Evolutionary conservation across 2,888 invertebrate species (phyloP).

Genomic region (Zele albiditarsus): DNA sequence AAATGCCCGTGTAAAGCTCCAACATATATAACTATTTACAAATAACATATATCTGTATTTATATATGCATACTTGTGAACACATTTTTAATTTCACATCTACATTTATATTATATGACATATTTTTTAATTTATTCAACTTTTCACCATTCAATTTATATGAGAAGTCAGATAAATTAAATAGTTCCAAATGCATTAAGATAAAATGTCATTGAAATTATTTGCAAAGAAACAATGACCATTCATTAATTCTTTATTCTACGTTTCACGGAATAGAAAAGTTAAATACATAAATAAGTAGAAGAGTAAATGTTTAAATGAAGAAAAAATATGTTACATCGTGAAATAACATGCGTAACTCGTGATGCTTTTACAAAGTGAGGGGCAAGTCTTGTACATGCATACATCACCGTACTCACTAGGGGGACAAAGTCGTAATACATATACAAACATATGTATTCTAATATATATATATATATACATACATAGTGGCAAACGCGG

Average conservation of each 20-base stretch:
- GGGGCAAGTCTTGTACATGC: neutral
- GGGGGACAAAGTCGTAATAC: conserved; percentile 15
- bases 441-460: conserved; percentile 31
- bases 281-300: too few relatives aligned
- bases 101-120: conserved; percentile 39
- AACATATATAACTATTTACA: conserved; percentile 16
- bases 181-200: too few relatives aligned
- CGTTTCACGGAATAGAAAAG: too few relatives aligned
- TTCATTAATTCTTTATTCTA: too few relatives aligned
- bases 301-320: too few relatives aligned
- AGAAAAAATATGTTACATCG: too few relatives aligned
- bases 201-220: too few relatives aligned
- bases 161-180: conserved; percentile 1
- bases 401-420: neutral
- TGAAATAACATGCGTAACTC: too few relatives aligned
- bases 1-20: conserved; percentile 37
- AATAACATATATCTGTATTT: neutral
- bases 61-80: conserved; percentile 12
- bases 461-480: neutral
- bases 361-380: too few relatives aligned
- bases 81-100: conserved; percentile 33
- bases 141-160: conserved; percentile 25
- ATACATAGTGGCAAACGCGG: conserved; percentile 43
- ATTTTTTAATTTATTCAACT: conserved; percentile 35
- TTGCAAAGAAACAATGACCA: too few relatives aligned